Conservation (phyloP, 2,888 invertebrate species). For the Hyppa rectilinea region DNA sequence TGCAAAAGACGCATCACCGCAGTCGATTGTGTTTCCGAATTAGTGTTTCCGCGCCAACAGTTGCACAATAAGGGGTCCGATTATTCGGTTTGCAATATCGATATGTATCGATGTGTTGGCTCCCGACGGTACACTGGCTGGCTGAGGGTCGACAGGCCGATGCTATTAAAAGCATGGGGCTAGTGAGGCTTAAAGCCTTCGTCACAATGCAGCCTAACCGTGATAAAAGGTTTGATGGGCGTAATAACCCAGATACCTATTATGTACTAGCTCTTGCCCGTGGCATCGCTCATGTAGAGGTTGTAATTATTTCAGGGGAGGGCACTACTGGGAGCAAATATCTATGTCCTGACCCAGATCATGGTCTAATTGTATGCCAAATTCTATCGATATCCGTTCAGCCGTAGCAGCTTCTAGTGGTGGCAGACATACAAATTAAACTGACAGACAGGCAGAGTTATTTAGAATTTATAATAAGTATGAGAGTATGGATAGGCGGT, state of each 20-base stretch:
- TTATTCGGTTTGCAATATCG: slow-evolving; percentile 58
- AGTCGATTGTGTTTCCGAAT: slow-evolving; percentile 44
- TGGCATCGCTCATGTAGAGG: neutral
- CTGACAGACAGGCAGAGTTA: neutral
- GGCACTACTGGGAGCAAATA: neutral
- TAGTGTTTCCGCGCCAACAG: slow-evolving; percentile 49
- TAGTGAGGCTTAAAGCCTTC: slow-evolving; percentile 77
- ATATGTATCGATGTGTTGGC: slow-evolving; percentile 73
- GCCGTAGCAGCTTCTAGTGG: neutral
- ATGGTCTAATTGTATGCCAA: neutral
- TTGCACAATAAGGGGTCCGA: slow-evolving; percentile 50
- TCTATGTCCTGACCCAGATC: neutral
- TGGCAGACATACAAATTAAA: neutral
- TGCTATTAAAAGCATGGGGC: slow-evolving; percentile 80
- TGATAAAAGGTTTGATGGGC: slow-evolving; percentile 79
- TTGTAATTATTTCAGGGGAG: neutral
- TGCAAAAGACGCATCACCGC: slow-evolving; percentile 47
- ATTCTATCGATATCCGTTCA: neutral
- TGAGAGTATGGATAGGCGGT: slow-evolving; percentile 26
- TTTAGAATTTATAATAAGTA: neutral
- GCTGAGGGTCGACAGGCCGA: slow-evolving; percentile 69
- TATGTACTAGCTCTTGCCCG: slow-evolving; percentile 25
- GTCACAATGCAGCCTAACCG: slow-evolving; percentile 76
- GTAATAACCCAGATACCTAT: slow-evolving; percentile 79
- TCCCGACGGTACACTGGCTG: slow-evolving; percentile 75